phyloP scores from a whole-genome alignment of 1,140 invertebrate species.

The Orussus abietinus region DNA sequence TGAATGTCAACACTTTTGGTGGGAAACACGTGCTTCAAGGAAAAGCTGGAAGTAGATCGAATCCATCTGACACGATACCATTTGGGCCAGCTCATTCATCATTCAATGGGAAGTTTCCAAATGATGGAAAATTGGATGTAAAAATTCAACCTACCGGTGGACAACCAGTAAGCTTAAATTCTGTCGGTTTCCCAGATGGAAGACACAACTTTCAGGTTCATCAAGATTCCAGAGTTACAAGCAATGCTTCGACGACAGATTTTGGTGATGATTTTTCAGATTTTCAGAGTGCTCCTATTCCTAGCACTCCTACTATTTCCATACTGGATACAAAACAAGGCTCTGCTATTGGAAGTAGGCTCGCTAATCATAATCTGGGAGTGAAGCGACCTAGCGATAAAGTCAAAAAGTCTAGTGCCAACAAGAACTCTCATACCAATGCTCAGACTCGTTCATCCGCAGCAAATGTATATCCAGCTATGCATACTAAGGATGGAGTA shows the following conservation, averaged over 20 bases:
- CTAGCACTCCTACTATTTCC: constrained; percentile 26
- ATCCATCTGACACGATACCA: no score
- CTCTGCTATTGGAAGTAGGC: constrained; percentile 52
- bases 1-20: no score
- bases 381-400: constrained; percentile 42
- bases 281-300: constrained; percentile 56
- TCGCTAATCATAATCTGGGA: constrained; percentile 56
- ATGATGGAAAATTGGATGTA: no score
- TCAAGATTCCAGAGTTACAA: no score
- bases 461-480: constrained; percentile 11
- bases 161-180: no score
- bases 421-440: constrained; percentile 23
- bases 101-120: no score
- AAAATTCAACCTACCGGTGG: no score
- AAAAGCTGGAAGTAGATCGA: no score
- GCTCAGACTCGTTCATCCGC: constrained; percentile 15
- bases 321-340: constrained; percentile 44
- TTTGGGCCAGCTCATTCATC: no score
- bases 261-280: constrained; percentile 58
- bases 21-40: no score
- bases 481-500: constrained; percentile 20
- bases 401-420: constrained; percentile 30
- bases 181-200: no score
- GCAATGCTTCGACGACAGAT: constrained; percentile 23
- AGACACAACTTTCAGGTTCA: no score